Evolutionary conservation across 2,797 vertebrate genomes (phyloP).

Genomic region (Acanthurus leucopareius): DNA sequence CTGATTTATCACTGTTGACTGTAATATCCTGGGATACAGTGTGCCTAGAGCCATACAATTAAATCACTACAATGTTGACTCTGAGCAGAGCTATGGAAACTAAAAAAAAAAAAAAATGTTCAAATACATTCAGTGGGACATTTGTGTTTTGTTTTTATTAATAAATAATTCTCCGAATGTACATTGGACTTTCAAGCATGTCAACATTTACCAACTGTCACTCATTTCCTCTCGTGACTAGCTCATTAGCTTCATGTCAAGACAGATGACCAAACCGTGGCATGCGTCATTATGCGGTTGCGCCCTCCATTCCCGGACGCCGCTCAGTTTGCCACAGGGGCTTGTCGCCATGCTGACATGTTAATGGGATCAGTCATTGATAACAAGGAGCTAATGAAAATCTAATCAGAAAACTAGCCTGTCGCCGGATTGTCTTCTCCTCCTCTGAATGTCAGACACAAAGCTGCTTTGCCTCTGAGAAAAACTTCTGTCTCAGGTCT

Average conservation of each 20-base stretch:
- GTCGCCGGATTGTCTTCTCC: slow-evolving; percentile 54
- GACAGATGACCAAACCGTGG: slow-evolving; percentile 62
- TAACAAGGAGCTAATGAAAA: slow-evolving; percentile 82
- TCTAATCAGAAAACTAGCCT: slow-evolving; percentile 74
- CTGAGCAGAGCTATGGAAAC: slow-evolving; percentile 61
- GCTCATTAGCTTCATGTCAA: slow-evolving; percentile 69
- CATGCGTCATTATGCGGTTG: slow-evolving; percentile 45
- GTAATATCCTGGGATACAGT: slow-evolving; percentile 69
- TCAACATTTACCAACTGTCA: slow-evolving; percentile 39
- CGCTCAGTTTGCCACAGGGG: slow-evolving; percentile 63
- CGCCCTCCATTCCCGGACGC: slow-evolving; percentile 48
- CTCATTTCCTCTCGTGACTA: slow-evolving; percentile 48
- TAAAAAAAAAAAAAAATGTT: slow-evolving; percentile 72
- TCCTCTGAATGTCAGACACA: slow-evolving; percentile 39
- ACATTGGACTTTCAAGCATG: slow-evolving; percentile 29
- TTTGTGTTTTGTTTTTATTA: slow-evolving; percentile 27
- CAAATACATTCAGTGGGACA: slow-evolving; percentile 56
- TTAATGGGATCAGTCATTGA: slow-evolving; percentile 81
- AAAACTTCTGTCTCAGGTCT: slow-evolving; percentile 46
- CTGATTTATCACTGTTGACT: slow-evolving; percentile 82
- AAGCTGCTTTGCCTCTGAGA: slow-evolving; percentile 30
- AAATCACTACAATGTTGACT: slow-evolving; percentile 73
- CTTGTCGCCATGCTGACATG: slow-evolving; percentile 70
- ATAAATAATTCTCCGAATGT: slow-evolving; percentile 54
- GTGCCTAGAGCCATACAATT: slow-evolving; percentile 77